These are phyloP conservation scores for Lepidonotus clava DNA, from an alignment of 2,888 invertebrate species.

Conservation along the genomic window DNA sequence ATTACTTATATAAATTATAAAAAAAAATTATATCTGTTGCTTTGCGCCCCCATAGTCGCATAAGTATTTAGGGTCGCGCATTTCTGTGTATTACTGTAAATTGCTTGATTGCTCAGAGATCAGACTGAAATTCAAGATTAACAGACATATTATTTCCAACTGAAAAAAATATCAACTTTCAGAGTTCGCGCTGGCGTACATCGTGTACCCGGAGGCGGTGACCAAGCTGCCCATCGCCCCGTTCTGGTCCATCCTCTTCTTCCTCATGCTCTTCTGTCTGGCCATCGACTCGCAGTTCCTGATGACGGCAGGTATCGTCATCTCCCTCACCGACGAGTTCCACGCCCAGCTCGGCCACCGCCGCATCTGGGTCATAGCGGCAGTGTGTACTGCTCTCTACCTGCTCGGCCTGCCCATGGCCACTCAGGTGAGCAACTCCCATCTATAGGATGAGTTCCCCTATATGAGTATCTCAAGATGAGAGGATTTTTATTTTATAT, in stretches of 20 bases:
- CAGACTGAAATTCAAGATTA: too few relatives aligned
- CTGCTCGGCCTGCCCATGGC: slow-evolving; percentile 88
- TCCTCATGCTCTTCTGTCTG: slow-evolving; percentile 60
- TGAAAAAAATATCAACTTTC: background rate
- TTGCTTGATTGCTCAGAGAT: background rate
- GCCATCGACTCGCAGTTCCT: slow-evolving; percentile 63
- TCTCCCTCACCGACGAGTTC: slow-evolving; percentile 61
- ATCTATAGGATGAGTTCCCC: too few relatives aligned
- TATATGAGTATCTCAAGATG: too few relatives aligned
- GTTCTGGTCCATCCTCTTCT: slow-evolving; percentile 63
- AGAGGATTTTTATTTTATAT: too few relatives aligned
- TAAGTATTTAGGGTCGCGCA: background rate
- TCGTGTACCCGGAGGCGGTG: slow-evolving; percentile 62
- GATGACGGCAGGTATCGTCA: slow-evolving; percentile 59
- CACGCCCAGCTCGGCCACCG: slow-evolving; percentile 2
- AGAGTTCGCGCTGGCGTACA: slow-evolving; percentile 61
- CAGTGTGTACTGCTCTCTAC: slow-evolving; percentile 85
- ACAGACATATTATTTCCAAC: too few relatives aligned
- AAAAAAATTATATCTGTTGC: background rate
- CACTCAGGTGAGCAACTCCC: slow-evolving; percentile 80
- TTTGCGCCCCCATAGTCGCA: background rate
- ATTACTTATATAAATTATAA: background rate
- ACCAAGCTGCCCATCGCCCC: slow-evolving; percentile 57
- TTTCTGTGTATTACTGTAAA: background rate
- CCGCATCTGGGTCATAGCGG: slow-evolving; percentile 80